These are phyloP conservation scores for Yasuhikotakia modesta DNA, from an alignment of 2,797 vertebrate genomes.

Conservation along the genomic window DNA sequence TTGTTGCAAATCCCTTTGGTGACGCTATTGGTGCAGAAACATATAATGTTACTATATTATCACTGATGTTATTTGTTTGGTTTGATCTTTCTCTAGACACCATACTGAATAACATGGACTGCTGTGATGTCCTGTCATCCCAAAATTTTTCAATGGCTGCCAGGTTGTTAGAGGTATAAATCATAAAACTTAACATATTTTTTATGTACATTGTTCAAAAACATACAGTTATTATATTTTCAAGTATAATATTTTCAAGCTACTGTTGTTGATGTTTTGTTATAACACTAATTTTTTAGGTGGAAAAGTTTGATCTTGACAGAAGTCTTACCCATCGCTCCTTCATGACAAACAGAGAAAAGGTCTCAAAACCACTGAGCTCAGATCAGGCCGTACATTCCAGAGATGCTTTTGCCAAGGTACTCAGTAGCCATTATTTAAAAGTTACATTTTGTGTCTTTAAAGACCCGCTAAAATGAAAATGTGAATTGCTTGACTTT, in stretches of 20 bases:
- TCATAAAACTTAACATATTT: background rate
- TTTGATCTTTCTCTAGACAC: slow-evolving; percentile 71
- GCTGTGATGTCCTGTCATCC: slow-evolving; percentile 80
- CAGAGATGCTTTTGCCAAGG: slow-evolving; percentile 93
- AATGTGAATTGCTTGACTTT: no score
- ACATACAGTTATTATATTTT: background rate
- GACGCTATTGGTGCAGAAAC: no score
- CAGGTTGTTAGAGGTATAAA: slow-evolving; percentile 83
- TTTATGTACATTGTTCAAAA: background rate
- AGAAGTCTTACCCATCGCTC: slow-evolving; percentile 84
- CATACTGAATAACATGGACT: slow-evolving; percentile 85
- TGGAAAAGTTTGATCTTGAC: slow-evolving; percentile 75
- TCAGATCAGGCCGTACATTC: slow-evolving; percentile 81
- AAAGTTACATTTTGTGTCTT: background rate
- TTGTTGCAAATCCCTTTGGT: no score
- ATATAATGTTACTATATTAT: background rate
- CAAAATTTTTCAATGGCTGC: slow-evolving; percentile 77
- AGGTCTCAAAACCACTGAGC: slow-evolving; percentile 84
- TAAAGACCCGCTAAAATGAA: no score
- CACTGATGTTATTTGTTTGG: background rate
- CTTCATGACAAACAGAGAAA: slow-evolving; percentile 84
- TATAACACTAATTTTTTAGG: slow-evolving; percentile 68
- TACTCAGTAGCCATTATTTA: slow-evolving; percentile 53
- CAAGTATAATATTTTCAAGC: no score
- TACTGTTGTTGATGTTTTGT: background rate